These are phyloP conservation scores for Scleropages formosus DNA, from an alignment of 2,797 vertebrate genomes.

Conservation along the genomic window DNA sequence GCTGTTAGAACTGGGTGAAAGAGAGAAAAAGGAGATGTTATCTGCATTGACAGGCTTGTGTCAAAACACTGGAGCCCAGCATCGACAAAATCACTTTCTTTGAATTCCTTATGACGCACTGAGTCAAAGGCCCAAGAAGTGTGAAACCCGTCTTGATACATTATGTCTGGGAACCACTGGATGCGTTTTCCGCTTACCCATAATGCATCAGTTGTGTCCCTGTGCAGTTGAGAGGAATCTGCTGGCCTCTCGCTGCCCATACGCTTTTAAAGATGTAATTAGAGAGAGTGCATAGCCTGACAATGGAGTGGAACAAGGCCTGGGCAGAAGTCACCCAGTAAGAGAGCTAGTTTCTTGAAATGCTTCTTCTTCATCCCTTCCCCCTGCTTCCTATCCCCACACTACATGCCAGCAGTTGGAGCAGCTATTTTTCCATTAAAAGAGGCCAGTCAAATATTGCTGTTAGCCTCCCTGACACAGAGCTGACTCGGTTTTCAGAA, in stretches of 20 bases:
- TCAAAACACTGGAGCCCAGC: not conserved
- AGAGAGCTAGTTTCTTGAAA: not conserved
- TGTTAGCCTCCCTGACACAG: slow-evolving; percentile 4
- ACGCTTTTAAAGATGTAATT: not conserved
- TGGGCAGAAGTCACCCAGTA: not conserved
- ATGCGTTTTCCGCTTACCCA: not conserved
- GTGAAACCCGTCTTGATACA: not conserved
- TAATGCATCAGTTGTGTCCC: not conserved
- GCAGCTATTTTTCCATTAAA: slow-evolving; percentile 20
- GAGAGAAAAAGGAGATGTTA: not conserved
- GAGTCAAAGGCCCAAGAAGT: not conserved
- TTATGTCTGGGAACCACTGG: not conserved
- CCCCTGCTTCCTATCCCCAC: too few relatives aligned
- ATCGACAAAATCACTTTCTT: too few relatives aligned
- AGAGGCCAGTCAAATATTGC: slow-evolving; percentile 10
- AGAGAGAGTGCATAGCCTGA: not conserved
- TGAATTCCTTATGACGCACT: not conserved
- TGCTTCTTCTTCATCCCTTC: not conserved
- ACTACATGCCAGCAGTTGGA: not conserved
- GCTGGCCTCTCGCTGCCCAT: not conserved
- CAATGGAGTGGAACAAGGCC: not conserved
- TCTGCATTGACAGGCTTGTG: not conserved
- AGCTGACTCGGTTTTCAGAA: slow-evolving; percentile 17
- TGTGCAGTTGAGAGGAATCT: not conserved
- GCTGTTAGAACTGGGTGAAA: not conserved